Conservation (phyloP, 2,113 vertebrate species). For the Naja naja region DNA sequence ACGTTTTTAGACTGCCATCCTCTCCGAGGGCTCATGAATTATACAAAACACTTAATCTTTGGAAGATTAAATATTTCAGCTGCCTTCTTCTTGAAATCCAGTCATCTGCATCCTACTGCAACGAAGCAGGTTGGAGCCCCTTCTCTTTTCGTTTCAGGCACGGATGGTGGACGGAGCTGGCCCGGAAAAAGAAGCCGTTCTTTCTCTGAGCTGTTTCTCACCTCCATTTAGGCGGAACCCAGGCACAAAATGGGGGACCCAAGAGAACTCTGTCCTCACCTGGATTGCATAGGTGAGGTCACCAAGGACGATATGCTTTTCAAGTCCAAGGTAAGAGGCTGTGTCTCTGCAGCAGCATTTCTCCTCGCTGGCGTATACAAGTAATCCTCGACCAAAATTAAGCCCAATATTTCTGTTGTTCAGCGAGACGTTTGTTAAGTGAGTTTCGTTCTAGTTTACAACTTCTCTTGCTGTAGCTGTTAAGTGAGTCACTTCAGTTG, state of each 20-base stretch:
- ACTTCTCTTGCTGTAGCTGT: too few species aligned
- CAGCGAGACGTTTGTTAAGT: too few species aligned
- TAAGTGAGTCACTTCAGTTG: too few species aligned
- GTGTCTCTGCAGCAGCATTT: background rate
- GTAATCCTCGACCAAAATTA: background rate
- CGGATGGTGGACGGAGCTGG: background rate
- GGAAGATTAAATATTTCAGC: background rate
- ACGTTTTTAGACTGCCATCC: background rate
- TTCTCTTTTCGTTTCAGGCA: background rate
- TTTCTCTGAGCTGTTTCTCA: background rate
- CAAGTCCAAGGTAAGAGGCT: conserved; percentile 86
- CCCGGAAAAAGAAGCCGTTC: background rate
- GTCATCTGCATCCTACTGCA: background rate
- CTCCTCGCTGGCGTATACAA: background rate
- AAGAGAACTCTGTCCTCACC: conserved; percentile 84
- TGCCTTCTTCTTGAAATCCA: background rate
- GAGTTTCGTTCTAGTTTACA: too few species aligned
- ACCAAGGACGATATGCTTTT: conserved; percentile 92
- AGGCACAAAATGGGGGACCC: conserved; percentile 79
- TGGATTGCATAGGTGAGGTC: conserved; percentile 92
- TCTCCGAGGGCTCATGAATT: background rate
- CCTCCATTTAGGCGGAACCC: conserved; percentile 32
- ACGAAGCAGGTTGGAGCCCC: too few species aligned
- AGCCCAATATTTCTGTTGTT: too few species aligned
- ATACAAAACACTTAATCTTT: background rate